Evolutionary conservation across 2,888 invertebrate genomes (phyloP).

Genomic region (Drosophila falleni): DNA sequence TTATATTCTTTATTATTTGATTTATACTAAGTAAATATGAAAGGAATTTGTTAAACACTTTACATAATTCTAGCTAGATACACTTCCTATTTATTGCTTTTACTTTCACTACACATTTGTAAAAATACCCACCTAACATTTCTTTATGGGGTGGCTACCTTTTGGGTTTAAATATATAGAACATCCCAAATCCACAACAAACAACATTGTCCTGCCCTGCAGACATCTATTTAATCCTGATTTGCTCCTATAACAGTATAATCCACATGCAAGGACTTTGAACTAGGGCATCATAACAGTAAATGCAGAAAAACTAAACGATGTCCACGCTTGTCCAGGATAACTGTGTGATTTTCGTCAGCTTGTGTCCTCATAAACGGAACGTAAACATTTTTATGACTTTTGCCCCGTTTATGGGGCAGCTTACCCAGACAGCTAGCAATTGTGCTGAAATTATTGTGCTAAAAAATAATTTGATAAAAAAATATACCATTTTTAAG

Average conservation of each 20-base stretch:
- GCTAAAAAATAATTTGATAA: conserved; percentile 12
- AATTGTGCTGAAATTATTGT: conserved; percentile 25
- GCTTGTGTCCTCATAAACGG: conserved; percentile 70
- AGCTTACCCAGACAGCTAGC: conserved; percentile 15
- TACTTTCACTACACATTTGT: not conserved
- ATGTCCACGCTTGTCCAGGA: conserved; percentile 28
- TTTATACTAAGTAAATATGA: no score
- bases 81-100: not conserved
- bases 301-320: conserved; percentile 48
- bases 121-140: conserved; percentile 29
- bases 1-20: no score
- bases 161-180: conserved; percentile 8
- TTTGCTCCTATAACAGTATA: conserved; percentile 25
- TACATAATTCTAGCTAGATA: not conserved
- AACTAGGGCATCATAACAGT: conserved; percentile 61
- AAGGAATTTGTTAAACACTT: no score
- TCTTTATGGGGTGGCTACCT: conserved; percentile 21
- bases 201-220: conserved; percentile 17
- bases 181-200: not conserved
- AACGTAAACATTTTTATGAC: conserved; percentile 69
- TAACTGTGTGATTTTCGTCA: conserved; percentile 70
- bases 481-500: not conserved
- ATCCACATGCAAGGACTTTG: conserved; percentile 39
- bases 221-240: conserved; percentile 21
- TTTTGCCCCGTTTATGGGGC: conserved; percentile 53